Evolutionary conservation across 2,113 vertebrate species (phyloP).

Genomic region (Callaeas wilsoni): DNA sequence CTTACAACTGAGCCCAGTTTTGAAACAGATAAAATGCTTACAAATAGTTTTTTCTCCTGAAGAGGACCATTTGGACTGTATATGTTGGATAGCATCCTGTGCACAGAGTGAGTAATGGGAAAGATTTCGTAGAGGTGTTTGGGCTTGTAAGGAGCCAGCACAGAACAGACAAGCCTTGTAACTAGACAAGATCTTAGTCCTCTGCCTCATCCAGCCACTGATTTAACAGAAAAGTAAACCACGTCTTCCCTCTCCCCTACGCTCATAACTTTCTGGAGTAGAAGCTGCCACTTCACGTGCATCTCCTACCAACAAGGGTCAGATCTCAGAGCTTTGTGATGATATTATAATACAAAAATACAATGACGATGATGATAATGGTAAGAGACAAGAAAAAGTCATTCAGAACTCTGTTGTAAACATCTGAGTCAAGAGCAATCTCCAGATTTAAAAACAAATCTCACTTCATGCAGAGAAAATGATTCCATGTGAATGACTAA

Average conservation of each 20-base stretch:
- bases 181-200: neutral
- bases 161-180: neutral
- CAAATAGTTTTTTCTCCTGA: neutral
- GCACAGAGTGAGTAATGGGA: neutral
- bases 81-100: neutral
- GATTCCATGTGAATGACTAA: neutral
- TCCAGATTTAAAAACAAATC: neutral
- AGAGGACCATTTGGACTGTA: neutral
- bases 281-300: neutral
- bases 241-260: neutral
- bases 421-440: neutral
- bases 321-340: neutral
- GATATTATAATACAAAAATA: neutral
- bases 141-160: neutral
- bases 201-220: neutral
- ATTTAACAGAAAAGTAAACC: neutral
- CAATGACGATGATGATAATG: neutral
- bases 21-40: neutral
- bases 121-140: neutral
- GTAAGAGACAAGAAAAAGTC: neutral
- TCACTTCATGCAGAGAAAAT: neutral
- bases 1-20: neutral
- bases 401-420: neutral
- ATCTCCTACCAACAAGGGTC: neutral
- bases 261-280: neutral